Base-by-base conservation (phyloP, 1,140 invertebrate species). In the Ceratosolen solmsi region DNA sequence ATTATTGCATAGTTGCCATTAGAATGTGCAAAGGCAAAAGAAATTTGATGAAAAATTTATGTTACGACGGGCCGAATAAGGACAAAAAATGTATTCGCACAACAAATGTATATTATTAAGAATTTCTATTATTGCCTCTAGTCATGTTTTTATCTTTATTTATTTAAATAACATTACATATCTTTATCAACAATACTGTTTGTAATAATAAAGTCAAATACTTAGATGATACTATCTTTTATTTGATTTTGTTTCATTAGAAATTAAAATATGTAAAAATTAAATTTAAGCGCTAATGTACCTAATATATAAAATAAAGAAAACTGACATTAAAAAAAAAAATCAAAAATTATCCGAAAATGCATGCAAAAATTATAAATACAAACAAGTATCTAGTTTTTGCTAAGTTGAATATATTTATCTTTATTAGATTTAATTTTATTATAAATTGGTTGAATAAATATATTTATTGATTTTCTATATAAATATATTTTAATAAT, bases 401-500 rank as follows among this genome's bases (percentile, higher is more conserved):
- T 30, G 17, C 60, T n/a, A 71, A 71, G 17, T 36, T 71, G 25
- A 54, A 63, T 2, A 27, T 82, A 36, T 72, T 78, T 72, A 38
- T 63, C 8, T 70, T 73, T 56, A 41, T 60, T n/a, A 51, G 72
- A 80, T 81, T 76, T 81, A 84, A 83, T 82, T 80, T 80, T 85
- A 25, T 85, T 87, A 85, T 77, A 83, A 84, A 81, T 82, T 79
- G 85, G 76, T 82, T 84, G 80, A 89, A 87, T 88, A 89, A 86
- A 86, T 84, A 75, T 87, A 89, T 86, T 89, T 89, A 89, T 89
- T 88, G 79, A 85, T 83, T 85, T 82, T 79, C 49, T 79, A 76
- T 49, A 63, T 70, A 33, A 78, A 30, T 30, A 20, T 82, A 13
- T 46, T 46, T 46, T 51, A 71, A 54, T 72, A 25, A 20, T n/a